Percentiles rank a stretch among this genome's conserved stretches.
These are phyloP conservation scores for Saxicola maurus DNA, from an alignment of 2,797 vertebrate genomes.

Conservation along the genomic window DNA sequence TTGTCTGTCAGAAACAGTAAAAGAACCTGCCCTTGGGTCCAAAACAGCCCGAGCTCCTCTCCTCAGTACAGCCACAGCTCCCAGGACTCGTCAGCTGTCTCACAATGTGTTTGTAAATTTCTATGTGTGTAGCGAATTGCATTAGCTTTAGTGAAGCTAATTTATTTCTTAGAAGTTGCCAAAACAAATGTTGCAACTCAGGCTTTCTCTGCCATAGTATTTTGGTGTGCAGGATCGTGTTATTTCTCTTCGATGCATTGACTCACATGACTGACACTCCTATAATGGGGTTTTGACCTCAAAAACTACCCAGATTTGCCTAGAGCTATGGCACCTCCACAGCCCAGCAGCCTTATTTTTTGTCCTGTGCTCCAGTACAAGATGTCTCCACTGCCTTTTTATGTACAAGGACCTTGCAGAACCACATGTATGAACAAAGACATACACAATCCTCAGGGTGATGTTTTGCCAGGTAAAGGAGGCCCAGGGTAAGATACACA, in stretches of 20 bases:
- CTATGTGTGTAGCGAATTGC: background rate
- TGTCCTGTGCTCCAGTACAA: background rate
- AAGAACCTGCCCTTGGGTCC: background rate
- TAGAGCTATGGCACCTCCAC: background rate
- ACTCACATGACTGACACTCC: background rate
- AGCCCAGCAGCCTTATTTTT: background rate
- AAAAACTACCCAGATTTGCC: background rate
- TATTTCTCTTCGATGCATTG: background rate
- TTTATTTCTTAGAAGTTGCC: background rate
- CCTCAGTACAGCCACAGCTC: background rate
- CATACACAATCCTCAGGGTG: accelerated
- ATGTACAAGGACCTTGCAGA: background rate
- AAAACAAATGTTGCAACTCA: background rate
- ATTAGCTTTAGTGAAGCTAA: background rate
- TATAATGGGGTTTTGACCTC: background rate
- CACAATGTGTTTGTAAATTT: background rate
- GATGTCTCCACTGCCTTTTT: background rate
- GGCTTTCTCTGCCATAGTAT: background rate
- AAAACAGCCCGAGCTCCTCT: background rate
- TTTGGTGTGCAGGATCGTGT: background rate
- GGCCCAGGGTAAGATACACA: background rate
- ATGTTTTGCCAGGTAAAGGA: background rate
- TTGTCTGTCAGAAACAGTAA: background rate
- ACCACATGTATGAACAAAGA: accelerated
- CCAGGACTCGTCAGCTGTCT: background rate